These are phyloP conservation scores for Gambelia wislizenii DNA, from an alignment of 2,797 vertebrate species.

Conservation along the genomic window DNA sequence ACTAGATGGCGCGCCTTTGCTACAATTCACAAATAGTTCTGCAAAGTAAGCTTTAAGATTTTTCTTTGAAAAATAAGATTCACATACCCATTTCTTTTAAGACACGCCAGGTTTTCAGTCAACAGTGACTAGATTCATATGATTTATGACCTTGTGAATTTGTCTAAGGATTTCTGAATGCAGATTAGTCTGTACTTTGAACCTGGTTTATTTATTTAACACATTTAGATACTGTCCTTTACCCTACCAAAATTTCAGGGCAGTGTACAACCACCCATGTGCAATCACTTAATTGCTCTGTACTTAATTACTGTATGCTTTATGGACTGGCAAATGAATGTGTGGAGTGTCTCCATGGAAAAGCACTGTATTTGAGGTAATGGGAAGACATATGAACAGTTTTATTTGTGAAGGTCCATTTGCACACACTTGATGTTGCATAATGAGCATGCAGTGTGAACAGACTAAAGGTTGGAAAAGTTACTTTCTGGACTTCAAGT, in stretches of 20 bases:
- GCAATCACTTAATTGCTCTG: not conserved
- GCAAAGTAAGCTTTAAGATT: not conserved
- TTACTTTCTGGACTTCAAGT: not conserved
- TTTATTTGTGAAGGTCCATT: not conserved
- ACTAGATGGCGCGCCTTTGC: constrained; percentile 80
- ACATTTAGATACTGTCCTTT: not conserved
- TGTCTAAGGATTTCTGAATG: not conserved
- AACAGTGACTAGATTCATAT: not conserved
- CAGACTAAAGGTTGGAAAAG: not conserved
- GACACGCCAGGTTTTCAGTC: not conserved
- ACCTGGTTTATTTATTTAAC: not conserved
- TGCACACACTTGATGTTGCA: not conserved
- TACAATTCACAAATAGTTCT: constrained; percentile 35
- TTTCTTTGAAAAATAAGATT: not conserved
- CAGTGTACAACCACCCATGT: not conserved
- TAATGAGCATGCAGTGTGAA: not conserved
- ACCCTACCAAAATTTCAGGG: not conserved
- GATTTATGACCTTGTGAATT: constrained; percentile 16
- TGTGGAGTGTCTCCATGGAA: not conserved
- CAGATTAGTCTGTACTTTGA: not conserved
- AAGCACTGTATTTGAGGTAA: not conserved
- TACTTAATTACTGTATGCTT: not conserved
- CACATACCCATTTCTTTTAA: not conserved
- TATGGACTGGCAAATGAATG: not conserved
- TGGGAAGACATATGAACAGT: not conserved